Percentiles rank a stretch among this genome's conserved stretches.
These are phyloP conservation scores for Heptranchias perlo DNA, from an alignment of 2,113 vertebrate species.

Conservation along the genomic window DNA sequence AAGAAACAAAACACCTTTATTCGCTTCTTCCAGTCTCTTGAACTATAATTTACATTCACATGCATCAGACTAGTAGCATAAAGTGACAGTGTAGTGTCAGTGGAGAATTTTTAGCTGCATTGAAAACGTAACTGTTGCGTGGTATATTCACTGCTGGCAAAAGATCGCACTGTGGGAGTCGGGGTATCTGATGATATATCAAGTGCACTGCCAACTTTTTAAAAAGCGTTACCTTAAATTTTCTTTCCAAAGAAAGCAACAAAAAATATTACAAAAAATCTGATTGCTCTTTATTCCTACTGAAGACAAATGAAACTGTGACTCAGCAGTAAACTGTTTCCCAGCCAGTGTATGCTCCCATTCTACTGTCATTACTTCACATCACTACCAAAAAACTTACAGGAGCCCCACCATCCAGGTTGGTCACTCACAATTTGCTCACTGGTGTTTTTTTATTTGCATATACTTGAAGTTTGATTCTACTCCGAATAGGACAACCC, in stretches of 20 bases:
- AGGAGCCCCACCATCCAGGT: neutral
- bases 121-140: neutral
- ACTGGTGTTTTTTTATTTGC: neutral
- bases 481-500: neutral
- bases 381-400: neutral
- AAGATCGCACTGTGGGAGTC: neutral
- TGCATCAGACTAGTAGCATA: neutral
- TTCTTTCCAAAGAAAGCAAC: neutral
- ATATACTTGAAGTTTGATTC: neutral
- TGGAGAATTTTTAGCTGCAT: neutral
- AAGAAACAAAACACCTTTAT: neutral
- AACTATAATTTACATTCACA: neutral
- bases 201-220: neutral
- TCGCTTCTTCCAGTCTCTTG: neutral
- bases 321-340: neutral
- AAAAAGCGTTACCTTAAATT: neutral
- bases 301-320: neutral
- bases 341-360: neutral
- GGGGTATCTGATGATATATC: neutral
- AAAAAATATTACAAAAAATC: neutral
- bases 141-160: neutral
- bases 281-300: neutral
- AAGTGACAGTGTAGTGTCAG: neutral
- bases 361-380: neutral
- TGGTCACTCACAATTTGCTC: neutral